These are phyloP conservation scores for Ptychobarbus kaznakovi DNA, from an alignment of 2,797 vertebrate genomes.

Conservation along the genomic window DNA sequence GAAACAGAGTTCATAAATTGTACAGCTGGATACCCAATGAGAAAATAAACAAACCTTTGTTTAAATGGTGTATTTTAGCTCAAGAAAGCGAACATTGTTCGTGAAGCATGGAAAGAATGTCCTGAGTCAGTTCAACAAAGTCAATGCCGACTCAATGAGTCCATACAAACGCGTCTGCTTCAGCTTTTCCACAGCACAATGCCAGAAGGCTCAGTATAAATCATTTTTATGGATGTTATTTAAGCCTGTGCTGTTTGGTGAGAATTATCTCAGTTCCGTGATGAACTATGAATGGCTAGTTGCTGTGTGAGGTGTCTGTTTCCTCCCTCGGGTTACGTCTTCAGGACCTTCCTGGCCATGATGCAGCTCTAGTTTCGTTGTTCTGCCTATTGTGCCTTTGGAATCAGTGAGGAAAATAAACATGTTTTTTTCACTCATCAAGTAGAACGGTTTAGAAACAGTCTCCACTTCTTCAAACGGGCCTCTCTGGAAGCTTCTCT, in stretches of 20 bases:
- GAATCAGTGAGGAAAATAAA: slow-evolving; percentile 16
- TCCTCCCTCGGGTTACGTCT: slow-evolving; percentile 8
- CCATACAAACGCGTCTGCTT: slow-evolving; percentile 62
- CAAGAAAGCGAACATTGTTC: slow-evolving; percentile 35
- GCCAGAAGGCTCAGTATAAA: slow-evolving; percentile 14
- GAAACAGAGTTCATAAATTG: neutral
- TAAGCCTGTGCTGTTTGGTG: neutral
- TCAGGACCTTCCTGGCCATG: neutral
- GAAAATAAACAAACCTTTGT: slow-evolving; percentile 28
- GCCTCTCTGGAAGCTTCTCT: neutral
- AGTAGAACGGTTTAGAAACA: neutral
- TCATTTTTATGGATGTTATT: neutral
- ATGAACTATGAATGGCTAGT: slow-evolving; percentile 16
- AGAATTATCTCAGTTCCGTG: neutral
- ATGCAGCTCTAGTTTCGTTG: slow-evolving; percentile 19
- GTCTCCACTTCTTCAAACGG: neutral
- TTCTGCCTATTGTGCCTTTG: slow-evolving; percentile 11
- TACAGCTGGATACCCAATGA: slow-evolving; percentile 1
- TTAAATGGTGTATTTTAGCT: slow-evolving; percentile 21
- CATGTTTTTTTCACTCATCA: neutral
- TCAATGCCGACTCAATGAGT: slow-evolving; percentile 39
- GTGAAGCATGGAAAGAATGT: slow-evolving; percentile 55
- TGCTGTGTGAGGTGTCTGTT: neutral
- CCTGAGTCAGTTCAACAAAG: slow-evolving; percentile 28
- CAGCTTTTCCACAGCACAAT: slow-evolving; percentile 48